Percentiles rank a stretch among this genome's conserved stretches.
Conservation (phyloP, 2,113 vertebrate genomes). For the Coptodon bakossiorum region DNA sequence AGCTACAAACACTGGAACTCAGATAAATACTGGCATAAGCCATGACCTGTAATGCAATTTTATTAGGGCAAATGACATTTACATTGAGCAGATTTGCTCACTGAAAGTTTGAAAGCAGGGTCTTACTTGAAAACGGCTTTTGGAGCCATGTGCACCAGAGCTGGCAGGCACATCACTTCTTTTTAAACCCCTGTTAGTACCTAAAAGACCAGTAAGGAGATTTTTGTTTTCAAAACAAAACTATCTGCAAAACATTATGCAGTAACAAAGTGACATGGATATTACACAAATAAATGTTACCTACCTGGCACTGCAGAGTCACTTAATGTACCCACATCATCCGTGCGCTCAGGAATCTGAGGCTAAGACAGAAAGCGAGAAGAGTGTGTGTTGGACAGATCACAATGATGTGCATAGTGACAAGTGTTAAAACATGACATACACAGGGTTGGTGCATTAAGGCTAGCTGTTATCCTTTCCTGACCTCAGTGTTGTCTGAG, state of each 20-base stretch:
- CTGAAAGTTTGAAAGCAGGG: neutral
- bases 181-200: neutral
- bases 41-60: neutral
- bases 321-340: slow-evolving; percentile 54
- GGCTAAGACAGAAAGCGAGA: slow-evolving; percentile 34
- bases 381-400: neutral
- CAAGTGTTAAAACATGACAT: neutral
- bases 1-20: neutral
- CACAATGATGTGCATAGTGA: neutral
- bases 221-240: neutral
- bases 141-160: slow-evolving; percentile 14
- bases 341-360: slow-evolving; percentile 69
- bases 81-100: neutral
- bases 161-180: slow-evolving; percentile 5
- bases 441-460: neutral
- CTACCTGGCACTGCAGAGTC: slow-evolving; percentile 62
- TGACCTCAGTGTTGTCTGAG: slow-evolving; percentile 14
- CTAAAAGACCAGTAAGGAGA: slow-evolving; percentile 4
- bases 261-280: neutral
- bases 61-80: neutral
- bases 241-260: neutral
- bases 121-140: slow-evolving; percentile 66
- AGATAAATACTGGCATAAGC: neutral
- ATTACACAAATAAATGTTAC: neutral
- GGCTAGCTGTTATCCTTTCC: neutral